These are phyloP conservation scores for Actinernus sp. DNA, from an alignment of 92 coral and sea anemone species.

Conservation along the genomic window DNA sequence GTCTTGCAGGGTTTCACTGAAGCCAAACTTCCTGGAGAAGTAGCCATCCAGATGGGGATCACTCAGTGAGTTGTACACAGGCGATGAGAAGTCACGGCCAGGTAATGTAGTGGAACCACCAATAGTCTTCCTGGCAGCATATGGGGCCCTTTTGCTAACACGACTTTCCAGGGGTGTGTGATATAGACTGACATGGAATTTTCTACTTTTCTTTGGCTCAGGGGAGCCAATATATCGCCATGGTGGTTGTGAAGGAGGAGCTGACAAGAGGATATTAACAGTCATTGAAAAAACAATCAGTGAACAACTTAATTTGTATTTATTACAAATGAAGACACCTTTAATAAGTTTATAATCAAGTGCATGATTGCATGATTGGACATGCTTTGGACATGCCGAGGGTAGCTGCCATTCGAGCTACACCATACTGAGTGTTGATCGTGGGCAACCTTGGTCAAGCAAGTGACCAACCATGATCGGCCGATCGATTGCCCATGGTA, in stretches of 20 bases:
- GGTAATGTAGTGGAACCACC: constrained; percentile 84
- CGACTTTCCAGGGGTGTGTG: constrained; percentile 85
- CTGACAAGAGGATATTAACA: no score
- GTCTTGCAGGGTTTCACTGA: constrained; percentile 62
- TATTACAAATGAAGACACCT: no score
- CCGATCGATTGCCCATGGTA: no score
- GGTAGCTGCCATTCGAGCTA: no score
- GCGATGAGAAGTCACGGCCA: constrained; percentile 75
- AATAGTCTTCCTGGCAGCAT: constrained; percentile 75
- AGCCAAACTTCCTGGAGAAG: constrained; percentile 91
- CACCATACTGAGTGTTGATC: no score
- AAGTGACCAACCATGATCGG: no score
- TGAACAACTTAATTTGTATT: no score
- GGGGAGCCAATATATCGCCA: constrained; percentile 90
- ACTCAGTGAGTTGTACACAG: constrained; percentile 89
- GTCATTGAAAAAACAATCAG: no score
- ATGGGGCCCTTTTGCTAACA: constrained; percentile 89
- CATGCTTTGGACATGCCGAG: no score
- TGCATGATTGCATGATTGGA: no score
- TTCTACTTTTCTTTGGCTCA: constrained; percentile 69
- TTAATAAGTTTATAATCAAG: no score
- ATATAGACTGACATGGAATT: constrained; percentile 79
- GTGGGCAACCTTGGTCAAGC: no score
- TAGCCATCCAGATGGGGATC: constrained; percentile 94
- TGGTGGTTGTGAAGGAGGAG: constrained; percentile 80